Base-by-base conservation (phyloP, 2,797 vertebrate species). In the Rhodeus uyekii region DNA sequence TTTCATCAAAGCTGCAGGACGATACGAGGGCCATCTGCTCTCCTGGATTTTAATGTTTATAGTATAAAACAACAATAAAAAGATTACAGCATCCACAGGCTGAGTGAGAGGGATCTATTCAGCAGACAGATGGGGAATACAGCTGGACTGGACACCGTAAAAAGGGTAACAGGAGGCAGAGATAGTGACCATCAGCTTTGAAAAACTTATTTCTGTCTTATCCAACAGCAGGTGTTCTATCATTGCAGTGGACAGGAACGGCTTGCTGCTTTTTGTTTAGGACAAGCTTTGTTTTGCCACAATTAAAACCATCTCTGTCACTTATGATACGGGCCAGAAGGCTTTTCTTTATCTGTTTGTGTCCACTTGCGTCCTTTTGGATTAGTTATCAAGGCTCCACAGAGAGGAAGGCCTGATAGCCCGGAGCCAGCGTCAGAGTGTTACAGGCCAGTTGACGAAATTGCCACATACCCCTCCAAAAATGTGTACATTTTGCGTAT, bases 61-160 rank as follows among this genome's bases (percentile, higher is more conserved):
- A 89, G 81, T 90, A 85, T 90, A 88, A 93, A 93, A 90, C 88
- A 90, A 90, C 85, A 88, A 85, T 89, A 90, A 88, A 92, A 90
- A 88, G 80, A 90, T 89, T 84, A 83, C 81, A 81, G 86, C 86
- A 85, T 88, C 84, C 44, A 55, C 82, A 79, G 84, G 89, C 85
- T 39, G 63, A 53, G 72, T 61, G 74, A 73, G 27, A 29, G 55
- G 72, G 65, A 36, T 86, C 83, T 92, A 93, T 92, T 90, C 87
- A 64, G 76, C 87, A 95, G 91, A 86, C 96, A 97, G 96, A 96
- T 95, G 96, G 96, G 94, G 92, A 90, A 91, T 92, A 92, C 96
- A 96, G 95, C 95, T 96, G 96, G 95, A 93, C 89, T 86, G 82
- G 90, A 94, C 90, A 92, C 92, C 91, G 92, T 93, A 39, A 32